phyloP scores from a whole-genome alignment of 2,113 vertebrate species.

The Phyllopteryx taeniolatus region DNA sequence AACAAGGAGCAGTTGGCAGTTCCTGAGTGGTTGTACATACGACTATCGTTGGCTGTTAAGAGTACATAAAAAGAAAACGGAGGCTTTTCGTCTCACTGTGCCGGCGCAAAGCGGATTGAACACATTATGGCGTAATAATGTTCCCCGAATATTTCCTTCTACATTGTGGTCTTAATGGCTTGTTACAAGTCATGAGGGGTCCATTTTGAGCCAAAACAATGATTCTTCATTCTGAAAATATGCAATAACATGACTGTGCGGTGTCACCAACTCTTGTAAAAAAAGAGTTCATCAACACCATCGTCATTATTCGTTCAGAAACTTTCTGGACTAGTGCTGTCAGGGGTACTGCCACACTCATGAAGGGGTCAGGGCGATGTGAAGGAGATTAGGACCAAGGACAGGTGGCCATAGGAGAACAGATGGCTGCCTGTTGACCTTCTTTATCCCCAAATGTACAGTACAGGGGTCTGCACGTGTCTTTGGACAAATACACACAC shows the following conservation, averaged over 20 bases:
- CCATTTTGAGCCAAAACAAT: not conserved
- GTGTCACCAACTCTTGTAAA: not conserved
- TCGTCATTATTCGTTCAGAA: not conserved
- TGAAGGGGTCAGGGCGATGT: constrained; percentile 42
- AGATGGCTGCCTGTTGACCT: constrained; percentile 67
- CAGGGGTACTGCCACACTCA: constrained; percentile 39
- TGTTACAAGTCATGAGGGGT: not conserved
- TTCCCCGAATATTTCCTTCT: not conserved
- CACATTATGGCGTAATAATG: not conserved
- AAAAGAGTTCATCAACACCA: not conserved
- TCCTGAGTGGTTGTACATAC: too few relatives aligned
- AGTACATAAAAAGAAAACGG: not conserved
- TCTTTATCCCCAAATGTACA: constrained; percentile 37
- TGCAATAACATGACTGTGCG: not conserved
- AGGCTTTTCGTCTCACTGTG: not conserved
- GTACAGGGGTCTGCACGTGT: constrained; percentile 29
- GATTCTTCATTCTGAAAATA: not conserved
- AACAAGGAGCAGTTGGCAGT: too few relatives aligned
- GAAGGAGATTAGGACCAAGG: constrained; percentile 43
- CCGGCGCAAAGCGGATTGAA: not conserved
- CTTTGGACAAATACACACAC: constrained; percentile 11
- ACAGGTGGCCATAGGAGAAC: constrained; percentile 59
- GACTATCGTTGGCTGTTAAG: not conserved
- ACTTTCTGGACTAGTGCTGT: constrained; percentile 28
- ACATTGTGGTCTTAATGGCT: not conserved